Evolutionary conservation across 2,888 invertebrate genomes (phyloP).

Genomic region (Poecilus cupreus): DNA sequence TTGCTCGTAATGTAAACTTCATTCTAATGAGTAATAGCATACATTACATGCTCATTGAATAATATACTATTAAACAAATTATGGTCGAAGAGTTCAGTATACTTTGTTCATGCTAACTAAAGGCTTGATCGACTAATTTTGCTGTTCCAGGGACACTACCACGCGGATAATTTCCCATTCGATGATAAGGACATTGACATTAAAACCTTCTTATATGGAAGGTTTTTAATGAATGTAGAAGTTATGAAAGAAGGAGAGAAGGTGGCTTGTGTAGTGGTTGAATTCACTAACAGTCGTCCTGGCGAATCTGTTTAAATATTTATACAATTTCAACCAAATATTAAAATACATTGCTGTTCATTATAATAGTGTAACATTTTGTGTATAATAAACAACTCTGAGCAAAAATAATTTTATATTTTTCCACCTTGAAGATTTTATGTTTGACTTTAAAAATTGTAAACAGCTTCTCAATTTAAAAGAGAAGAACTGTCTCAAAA

Average conservation of each 20-base stretch:
- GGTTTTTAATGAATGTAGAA: neutral
- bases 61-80: too few relatives aligned
- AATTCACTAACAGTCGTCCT: conserved; percentile 6
- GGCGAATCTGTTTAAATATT: conserved; percentile 4
- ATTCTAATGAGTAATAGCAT: too few relatives aligned
- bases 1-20: too few relatives aligned
- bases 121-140: too few relatives aligned
- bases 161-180: neutral
- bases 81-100: too few relatives aligned
- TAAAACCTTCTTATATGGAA: conserved; percentile 1
- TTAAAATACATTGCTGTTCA: too few relatives aligned
- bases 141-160: neutral
- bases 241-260: neutral
- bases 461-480: neutral
- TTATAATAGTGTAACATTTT: neutral
- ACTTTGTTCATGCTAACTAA: too few relatives aligned
- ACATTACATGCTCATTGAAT: too few relatives aligned
- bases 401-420: neutral
- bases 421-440: too few relatives aligned
- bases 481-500: neutral
- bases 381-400: neutral
- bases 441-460: too few relatives aligned
- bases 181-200: neutral
- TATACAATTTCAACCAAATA: too few relatives aligned
- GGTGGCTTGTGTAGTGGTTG: neutral